Base-by-base conservation (phyloP, 2,888 invertebrate genomes). In the Seira sanloemensis region DNA sequence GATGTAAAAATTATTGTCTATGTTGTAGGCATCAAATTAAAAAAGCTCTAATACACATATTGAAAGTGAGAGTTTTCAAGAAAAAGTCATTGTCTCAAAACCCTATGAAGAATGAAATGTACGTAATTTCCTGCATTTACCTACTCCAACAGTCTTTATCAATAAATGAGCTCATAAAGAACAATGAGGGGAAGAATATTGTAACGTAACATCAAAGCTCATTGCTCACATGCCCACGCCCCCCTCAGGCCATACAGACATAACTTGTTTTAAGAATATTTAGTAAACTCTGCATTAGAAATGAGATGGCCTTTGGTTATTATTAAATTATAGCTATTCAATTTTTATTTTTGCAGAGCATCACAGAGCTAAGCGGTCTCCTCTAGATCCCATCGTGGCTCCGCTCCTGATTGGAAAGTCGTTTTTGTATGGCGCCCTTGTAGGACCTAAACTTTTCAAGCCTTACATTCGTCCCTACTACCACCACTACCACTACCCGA, bases 381-480 rank as follows among this genome's bases (percentile, higher is more conserved):
- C 86, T 24, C 50, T 86, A 12, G 86, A 86, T 54, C 86, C 86
- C 2, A 74, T 84, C 23, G 78, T 86, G 23, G 86, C 86, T 7
- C 86, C 86, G 19, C 73, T 86, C 1, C 68, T 86, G 21, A 78
- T 86, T 26, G 86, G 81, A 65, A 84, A 86, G 78, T 81, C 84
- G 2, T 86, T 86, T 73, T 68, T 86, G 65, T 84, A 84, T 37
- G 86, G 86, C 69, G 86, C 86, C 18, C 78, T 86, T 7, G 50
- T 86, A 0, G 86, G 86, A 25, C 86, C 86, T 62, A 86, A 84
- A 78, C 78, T 86, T 9, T 86, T 86, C 75, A 84, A 84, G 65
- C 86, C 80, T 12, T 83, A 82, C 46, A 18, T 66, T 4, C 54
- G 72, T 16, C 26, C 23, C 12, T 78, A 75, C 27, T 78, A 83